Evolutionary conservation across 2,888 invertebrate species (phyloP).

Genomic region (Calliopum simillimum): DNA sequence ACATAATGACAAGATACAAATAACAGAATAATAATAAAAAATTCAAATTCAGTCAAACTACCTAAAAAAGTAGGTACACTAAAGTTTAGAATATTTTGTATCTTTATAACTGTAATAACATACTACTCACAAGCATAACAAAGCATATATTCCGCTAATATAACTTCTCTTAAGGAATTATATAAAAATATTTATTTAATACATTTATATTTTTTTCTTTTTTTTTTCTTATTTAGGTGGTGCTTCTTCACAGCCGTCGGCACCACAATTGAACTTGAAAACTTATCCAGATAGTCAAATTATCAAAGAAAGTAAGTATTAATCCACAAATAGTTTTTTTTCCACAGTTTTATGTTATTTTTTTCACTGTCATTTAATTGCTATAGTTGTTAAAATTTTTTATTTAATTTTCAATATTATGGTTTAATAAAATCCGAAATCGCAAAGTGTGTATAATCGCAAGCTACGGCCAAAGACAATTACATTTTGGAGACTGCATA

Average conservation of each 20-base stretch:
- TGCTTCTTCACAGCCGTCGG: slow-evolving; percentile 41
- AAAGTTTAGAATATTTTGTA: too few species aligned
- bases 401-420: neutral
- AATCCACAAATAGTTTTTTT: neutral
- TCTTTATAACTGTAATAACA: too few species aligned
- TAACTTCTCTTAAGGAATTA: neutral
- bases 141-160: neutral
- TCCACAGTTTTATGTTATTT: neutral
- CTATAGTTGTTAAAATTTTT: neutral
- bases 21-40: too few species aligned
- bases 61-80: too few species aligned
- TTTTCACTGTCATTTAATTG: neutral
- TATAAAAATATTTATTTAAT: neutral
- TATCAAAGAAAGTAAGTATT: slow-evolving; percentile 85
- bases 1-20: slow-evolving; percentile 2
- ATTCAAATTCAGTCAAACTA: too few species aligned
- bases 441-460: too few species aligned
- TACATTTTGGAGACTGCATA: too few species aligned
- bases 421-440: too few species aligned
- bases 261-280: slow-evolving; percentile 73
- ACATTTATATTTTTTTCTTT: slow-evolving; percentile 8
- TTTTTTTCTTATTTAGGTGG: slow-evolving; percentile 30
- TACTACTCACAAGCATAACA: neutral
- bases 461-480: too few species aligned
- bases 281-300: slow-evolving; percentile 83